phyloP scores from a whole-genome alignment of 2,797 vertebrate species.

The Carcharodon carcharias region DNA sequence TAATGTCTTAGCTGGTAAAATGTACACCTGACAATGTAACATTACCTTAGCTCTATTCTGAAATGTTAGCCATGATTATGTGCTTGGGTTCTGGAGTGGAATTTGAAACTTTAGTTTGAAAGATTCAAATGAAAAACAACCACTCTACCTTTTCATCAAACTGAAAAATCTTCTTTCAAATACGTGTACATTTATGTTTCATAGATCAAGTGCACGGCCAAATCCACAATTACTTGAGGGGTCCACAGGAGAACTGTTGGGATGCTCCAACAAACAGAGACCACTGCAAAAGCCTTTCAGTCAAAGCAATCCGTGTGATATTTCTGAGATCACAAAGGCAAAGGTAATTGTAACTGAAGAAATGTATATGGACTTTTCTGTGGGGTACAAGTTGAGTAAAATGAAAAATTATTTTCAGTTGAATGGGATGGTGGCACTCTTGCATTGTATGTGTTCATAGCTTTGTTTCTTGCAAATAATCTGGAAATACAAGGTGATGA shows the following conservation, averaged over 20 bases:
- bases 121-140: neutral
- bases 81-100: neutral
- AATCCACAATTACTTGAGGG: slow-evolving; percentile 62
- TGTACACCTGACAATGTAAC: neutral
- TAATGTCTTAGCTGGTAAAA: neutral
- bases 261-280: slow-evolving; percentile 58
- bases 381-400: neutral
- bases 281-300: slow-evolving; percentile 61
- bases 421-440: neutral
- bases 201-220: slow-evolving; percentile 64
- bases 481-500: no score
- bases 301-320: slow-evolving; percentile 60
- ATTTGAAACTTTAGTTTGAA: neutral
- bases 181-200: slow-evolving; percentile 38
- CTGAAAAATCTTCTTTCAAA: neutral
- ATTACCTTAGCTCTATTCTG: neutral
- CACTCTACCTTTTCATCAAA: neutral
- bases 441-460: neutral
- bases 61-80: neutral
- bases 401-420: neutral
- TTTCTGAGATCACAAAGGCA: slow-evolving; percentile 62
- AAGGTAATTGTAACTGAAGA: slow-evolving; percentile 51
- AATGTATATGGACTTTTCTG: neutral
- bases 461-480: neutral
- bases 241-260: slow-evolving; percentile 59